A percentile compares a stretch with the other conserved stretches of the same genome.
These are phyloP conservation scores for Climacteris rufus DNA, from an alignment of 2,113 vertebrate species.

Conservation along the genomic window DNA sequence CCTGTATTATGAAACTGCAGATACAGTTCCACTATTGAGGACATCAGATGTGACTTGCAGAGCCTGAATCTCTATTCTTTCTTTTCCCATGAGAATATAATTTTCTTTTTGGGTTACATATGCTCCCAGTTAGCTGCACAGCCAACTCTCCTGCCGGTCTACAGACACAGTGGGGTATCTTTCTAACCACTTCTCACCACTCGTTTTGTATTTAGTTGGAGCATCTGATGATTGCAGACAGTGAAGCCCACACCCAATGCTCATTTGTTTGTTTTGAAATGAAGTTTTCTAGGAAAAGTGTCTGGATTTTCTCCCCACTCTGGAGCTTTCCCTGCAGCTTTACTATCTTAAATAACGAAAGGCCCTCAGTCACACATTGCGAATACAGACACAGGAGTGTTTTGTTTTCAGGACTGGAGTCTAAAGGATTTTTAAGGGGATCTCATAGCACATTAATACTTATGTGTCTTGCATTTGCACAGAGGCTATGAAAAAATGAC, in stretches of 20 bases:
- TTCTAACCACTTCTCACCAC: neutral
- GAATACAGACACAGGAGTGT: neutral
- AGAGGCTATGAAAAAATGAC: neutral
- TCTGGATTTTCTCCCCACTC: neutral
- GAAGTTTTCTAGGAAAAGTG: neutral
- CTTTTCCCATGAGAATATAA: neutral
- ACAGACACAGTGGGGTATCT: neutral
- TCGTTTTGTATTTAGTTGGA: neutral
- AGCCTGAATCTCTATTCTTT: neutral
- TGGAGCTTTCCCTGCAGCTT: neutral
- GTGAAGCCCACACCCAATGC: neutral
- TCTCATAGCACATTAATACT: neutral
- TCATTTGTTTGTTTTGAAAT: neutral
- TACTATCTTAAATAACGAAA: neutral
- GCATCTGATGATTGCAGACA: neutral
- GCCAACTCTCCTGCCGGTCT: neutral
- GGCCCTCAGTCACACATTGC: neutral
- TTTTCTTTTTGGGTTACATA: neutral
- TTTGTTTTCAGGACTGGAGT: neutral
- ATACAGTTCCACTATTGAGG: neutral
- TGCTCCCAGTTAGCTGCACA: neutral
- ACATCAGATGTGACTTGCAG: neutral
- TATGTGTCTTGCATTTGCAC: neutral
- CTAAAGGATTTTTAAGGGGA: neutral
- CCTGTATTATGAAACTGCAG: neutral